Conservation (phyloP, 1,140 invertebrate species). For the Drosophila pseudoobscura region DNA sequence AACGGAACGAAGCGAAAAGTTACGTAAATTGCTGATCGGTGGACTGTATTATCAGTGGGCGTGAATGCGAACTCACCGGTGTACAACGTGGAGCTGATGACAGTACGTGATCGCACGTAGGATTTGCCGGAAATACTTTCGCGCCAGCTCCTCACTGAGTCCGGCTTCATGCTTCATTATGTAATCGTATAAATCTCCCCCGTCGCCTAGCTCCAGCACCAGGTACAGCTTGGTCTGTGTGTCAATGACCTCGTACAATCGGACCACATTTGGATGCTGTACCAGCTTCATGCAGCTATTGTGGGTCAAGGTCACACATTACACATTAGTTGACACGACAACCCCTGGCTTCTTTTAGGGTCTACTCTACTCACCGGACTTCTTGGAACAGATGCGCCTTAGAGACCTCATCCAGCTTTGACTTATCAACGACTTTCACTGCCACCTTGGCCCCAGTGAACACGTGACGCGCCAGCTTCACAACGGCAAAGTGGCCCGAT, state of each 20-base stretch:
- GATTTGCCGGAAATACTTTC: constrained; percentile 97
- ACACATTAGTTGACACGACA: not conserved
- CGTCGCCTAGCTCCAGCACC: constrained; percentile 99
- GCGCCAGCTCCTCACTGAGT: constrained; percentile 90
- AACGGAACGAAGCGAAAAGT: constrained; percentile 25
- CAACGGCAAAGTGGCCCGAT: constrained; percentile 98
- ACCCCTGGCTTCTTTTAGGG: too few species aligned
- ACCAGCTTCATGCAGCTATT: constrained; percentile 98
- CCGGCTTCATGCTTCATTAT: constrained; percentile 98
- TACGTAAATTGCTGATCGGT: constrained; percentile 57
- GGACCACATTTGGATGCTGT: constrained; percentile 98
- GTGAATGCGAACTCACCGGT: constrained; percentile 87
- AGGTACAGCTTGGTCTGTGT: constrained; percentile 98
- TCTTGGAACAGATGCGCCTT: constrained; percentile 98
- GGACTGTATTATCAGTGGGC: constrained; percentile 24
- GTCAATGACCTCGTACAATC: constrained; percentile 99
- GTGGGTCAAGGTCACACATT: constrained; percentile 3
- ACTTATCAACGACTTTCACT: constrained; percentile 98
- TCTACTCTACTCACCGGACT: constrained; percentile 84
- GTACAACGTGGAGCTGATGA: constrained; percentile 95
- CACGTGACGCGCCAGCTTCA: constrained; percentile 98
- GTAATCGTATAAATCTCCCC: constrained; percentile 99
- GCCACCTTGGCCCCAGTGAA: constrained; percentile 99
- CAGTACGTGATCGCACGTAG: constrained; percentile 99
- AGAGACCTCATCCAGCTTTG: constrained; percentile 98